Evolutionary conservation across 1,140 invertebrate genomes (phyloP).

Genomic region (Dolichoris vasculosae): DNA sequence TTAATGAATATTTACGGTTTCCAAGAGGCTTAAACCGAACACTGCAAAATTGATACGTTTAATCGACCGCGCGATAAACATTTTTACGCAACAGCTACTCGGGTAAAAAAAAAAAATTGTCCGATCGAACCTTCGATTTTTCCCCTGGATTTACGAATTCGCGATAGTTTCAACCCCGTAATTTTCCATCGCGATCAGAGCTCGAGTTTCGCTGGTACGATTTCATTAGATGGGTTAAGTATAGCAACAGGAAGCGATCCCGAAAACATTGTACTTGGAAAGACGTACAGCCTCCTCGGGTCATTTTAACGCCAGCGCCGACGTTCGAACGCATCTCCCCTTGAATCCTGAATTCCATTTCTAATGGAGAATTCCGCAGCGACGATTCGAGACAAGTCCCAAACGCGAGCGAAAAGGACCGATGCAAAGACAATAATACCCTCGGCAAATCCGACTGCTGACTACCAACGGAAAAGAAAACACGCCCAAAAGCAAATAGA

Average conservation of each 20-base stretch:
- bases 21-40: not conserved
- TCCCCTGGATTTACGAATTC: too few species aligned
- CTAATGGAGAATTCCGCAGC: not conserved
- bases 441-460: not conserved
- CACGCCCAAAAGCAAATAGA: constrained; percentile 2
- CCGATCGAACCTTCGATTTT: too few species aligned
- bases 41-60: not conserved
- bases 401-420: not conserved
- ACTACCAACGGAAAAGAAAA: constrained; percentile 11
- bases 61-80: not conserved
- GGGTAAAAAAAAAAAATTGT: too few species aligned
- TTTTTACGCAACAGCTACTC: not conserved
- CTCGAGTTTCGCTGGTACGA: too few species aligned
- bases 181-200: too few species aligned
- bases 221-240: not conserved
- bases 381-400: not conserved
- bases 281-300: not conserved
- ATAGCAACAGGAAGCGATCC: not conserved
- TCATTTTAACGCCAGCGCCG: not conserved
- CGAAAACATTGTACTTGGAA: not conserved
- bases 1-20: constrained; percentile 19
- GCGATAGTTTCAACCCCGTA: too few species aligned
- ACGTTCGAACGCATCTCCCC: not conserved
- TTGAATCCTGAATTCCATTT: not conserved
- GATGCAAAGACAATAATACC: constrained; percentile 20